These are phyloP conservation scores for Glandiceps talaboti DNA, from an alignment of 53 echinoderm and acorn worm species.

Conservation along the genomic window DNA sequence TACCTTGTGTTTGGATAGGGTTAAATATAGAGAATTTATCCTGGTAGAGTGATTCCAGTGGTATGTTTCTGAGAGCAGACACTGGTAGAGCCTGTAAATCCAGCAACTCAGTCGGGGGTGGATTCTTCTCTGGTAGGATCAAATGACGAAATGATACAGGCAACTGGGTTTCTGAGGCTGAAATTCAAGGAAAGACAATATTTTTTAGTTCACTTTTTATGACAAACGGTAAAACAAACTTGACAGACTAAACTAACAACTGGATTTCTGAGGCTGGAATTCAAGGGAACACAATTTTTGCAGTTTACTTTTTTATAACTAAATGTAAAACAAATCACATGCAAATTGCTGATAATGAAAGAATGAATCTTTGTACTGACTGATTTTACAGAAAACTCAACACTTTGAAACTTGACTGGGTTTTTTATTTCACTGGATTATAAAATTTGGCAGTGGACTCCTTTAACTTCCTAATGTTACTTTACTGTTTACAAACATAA, in stretches of 20 bases:
- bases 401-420: background rate
- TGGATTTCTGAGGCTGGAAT: constrained; percentile 83
- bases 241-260: constrained; percentile 88
- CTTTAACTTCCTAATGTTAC: too few species aligned
- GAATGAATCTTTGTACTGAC: too few species aligned
- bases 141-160: constrained; percentile 99
- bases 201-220: background rate
- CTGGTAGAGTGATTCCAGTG: constrained; percentile 84
- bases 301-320: too few species aligned
- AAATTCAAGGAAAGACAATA: background rate
- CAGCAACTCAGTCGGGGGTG: constrained; percentile 87
- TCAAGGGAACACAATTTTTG: background rate
- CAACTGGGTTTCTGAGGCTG: constrained; percentile 94
- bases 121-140: constrained; percentile 98
- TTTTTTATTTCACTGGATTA: too few species aligned
- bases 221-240: constrained; percentile 88
- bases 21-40: constrained; percentile 95
- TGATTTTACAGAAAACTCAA: background rate
- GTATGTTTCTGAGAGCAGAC: constrained; percentile 72
- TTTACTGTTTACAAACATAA: too few species aligned
- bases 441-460: too few species aligned
- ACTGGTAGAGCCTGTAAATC: constrained; percentile 96
- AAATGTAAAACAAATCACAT: constrained; percentile 88
- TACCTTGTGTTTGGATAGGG: constrained; percentile 98
- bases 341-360: too few species aligned